Evolutionary conservation across 2,797 vertebrate species (phyloP), one percentile per base, ranked within the genome.

Genomic region (Sarcoramphus papa): DNA sequence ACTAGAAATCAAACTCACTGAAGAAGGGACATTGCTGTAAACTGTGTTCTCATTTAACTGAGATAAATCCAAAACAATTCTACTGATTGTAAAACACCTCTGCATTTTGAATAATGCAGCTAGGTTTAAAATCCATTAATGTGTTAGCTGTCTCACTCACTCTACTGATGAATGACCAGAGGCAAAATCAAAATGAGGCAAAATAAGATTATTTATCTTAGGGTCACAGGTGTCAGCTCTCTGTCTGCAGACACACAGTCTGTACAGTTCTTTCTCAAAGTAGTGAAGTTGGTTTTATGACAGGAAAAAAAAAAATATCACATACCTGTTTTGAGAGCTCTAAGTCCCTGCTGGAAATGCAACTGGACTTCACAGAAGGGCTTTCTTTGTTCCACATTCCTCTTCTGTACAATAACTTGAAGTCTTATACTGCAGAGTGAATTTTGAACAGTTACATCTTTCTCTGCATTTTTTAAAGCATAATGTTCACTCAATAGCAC

Each of bases 381-480:
- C 2, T 93, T 93, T 43, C 64, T 91, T 93, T 95, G 30, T 88
- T 88, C 37, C 22, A 25, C 35, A 24, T 48, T 76, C 18, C 60
- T 77, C 56, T 78, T 56, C n/a, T 62, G 31, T 62, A 60, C 47
- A 51, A 15, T 68, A 88, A 54, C 16, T 68, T 85, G 28, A 95
- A 85, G 50, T 45, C 37, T 90, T 37, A 25, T 31, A 70, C 6
- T 88, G 37, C 67, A 86, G 37, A 78, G 14, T 83, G 57, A 92
- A 93, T 94, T 84, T 86, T 96, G 73, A 96, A 84, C 18, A 76
- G 50, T 96, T 86, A 91, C 51, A 76, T 86, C 62, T 90, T 80
- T 88, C 79, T 80, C 54, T 77, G 85, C 33, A 86, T 82, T 93
- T 97, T 93, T 91, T 82, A 92, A 95, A 93, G 27, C 41, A 73